A percentile compares a stretch with the other conserved stretches of the same genome.
Conservation (phyloP, 1,140 invertebrate species). For the Brachionus rotundiformis region DNA sequence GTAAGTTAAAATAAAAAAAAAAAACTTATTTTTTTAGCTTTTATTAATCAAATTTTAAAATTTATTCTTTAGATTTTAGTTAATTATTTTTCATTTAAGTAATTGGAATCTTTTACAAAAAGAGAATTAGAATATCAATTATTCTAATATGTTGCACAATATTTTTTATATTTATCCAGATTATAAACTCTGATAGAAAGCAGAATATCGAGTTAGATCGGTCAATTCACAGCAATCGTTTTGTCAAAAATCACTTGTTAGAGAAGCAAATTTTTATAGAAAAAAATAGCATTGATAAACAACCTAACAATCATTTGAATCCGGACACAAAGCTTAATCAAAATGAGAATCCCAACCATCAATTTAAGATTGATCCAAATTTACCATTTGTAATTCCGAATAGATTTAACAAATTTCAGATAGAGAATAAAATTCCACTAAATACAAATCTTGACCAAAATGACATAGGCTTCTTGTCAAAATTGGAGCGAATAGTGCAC, state of each 20-base stretch:
- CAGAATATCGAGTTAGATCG: not conserved
- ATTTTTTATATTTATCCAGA: not conserved
- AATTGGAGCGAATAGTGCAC: conserved; percentile 35
- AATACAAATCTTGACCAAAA: not conserved
- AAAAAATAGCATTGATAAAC: not conserved
- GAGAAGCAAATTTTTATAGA: not conserved
- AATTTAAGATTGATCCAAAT: not conserved
- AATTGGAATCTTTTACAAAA: conserved; percentile 16
- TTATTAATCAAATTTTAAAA: not conserved
- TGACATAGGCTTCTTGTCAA: not conserved
- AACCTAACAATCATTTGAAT: not conserved
- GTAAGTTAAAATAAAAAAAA: not conserved
- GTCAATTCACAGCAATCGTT: not conserved
- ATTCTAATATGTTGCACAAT: not conserved
- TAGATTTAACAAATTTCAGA: not conserved
- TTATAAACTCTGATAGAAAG: not conserved
- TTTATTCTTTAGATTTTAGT: not conserved
- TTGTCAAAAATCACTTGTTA: not conserved
- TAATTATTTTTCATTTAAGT: not conserved
- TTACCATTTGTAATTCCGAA: not conserved
- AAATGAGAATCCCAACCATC: not conserved
- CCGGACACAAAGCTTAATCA: not conserved
- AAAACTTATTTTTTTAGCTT: not conserved
- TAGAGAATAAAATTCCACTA: not conserved
- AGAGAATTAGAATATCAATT: conserved; percentile 36